phyloP scores from a whole-genome alignment of 2,113 vertebrate species.

The Fulmarus glacialis region DNA sequence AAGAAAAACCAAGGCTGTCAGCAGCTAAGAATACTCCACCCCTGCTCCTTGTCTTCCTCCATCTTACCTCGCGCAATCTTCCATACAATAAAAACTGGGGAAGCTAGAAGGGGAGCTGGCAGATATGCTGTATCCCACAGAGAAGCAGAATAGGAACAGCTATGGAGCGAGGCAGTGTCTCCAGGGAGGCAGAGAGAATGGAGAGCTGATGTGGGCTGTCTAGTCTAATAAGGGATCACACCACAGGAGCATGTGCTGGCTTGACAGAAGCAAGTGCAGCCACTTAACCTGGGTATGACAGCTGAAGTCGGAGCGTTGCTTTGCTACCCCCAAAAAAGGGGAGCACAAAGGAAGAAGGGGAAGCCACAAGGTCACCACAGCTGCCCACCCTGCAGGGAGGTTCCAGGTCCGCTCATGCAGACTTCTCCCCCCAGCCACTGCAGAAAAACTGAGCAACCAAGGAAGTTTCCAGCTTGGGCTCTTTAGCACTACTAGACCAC shows the following conservation, averaged over 20 bases:
- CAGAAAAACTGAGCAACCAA: background rate
- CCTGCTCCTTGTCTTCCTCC: background rate
- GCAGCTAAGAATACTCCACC: background rate
- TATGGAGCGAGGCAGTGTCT: conserved; percentile 31
- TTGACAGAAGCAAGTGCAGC: conserved; percentile 72
- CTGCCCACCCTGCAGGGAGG: background rate
- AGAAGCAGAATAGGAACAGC: conserved; percentile 58
- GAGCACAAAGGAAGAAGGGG: background rate
- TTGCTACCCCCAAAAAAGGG: background rate
- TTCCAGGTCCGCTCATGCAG: background rate
- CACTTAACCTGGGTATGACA: conserved; percentile 68
- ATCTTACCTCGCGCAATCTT: background rate
- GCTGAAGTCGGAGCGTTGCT: conserved; percentile 29
- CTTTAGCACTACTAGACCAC: background rate
- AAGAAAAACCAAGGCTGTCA: background rate
- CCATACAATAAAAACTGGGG: background rate
- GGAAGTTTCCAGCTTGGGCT: background rate
- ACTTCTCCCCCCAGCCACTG: background rate
- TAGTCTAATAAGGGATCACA: conserved; percentile 83
- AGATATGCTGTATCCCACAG: conserved; percentile 44
- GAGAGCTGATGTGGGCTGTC: conserved; percentile 79
- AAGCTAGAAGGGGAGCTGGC: background rate
- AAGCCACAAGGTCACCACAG: background rate
- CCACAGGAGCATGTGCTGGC: conserved; percentile 65
- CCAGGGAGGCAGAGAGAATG: conserved; percentile 48